These are phyloP conservation scores for Diarsia brunnea DNA, from an alignment of 2,888 invertebrate species.

Conservation along the genomic window DNA sequence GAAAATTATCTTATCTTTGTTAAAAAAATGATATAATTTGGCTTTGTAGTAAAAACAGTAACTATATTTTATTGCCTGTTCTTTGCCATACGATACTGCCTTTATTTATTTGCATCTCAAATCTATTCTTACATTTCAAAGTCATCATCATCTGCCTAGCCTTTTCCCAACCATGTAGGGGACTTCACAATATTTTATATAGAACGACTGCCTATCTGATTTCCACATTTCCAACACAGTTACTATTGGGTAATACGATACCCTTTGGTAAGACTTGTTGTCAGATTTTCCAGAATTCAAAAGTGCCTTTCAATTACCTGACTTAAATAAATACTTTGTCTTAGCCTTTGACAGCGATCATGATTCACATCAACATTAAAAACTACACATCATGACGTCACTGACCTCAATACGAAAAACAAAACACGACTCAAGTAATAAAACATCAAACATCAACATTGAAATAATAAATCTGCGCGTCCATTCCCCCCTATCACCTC, in stretches of 20 bases:
- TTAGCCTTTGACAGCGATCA: not conserved
- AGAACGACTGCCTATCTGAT: too few species aligned
- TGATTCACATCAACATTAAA: not conserved
- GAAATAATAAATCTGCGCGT: conserved; percentile 85
- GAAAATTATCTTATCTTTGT: not conserved
- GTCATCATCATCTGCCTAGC: too few species aligned
- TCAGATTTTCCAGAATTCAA: too few species aligned
- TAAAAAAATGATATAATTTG: not conserved
- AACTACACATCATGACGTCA: conserved; percentile 12
- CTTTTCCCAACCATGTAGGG: too few species aligned
- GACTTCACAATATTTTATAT: too few species aligned
- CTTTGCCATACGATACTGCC: not conserved
- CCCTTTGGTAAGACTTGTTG: too few species aligned
- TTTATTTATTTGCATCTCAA: too few species aligned
- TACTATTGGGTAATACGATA: too few species aligned
- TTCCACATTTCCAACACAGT: too few species aligned
- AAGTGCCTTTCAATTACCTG: not conserved
- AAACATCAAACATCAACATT: conserved; percentile 84
- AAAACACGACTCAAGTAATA: conserved; percentile 72
- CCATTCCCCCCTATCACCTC: conserved; percentile 69
- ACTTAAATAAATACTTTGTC: not conserved
- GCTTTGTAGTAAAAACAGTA: not conserved
- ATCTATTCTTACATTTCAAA: too few species aligned
- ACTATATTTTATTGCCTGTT: not conserved
- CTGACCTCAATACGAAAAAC: conserved; percentile 43